Evolutionary conservation across 2,797 vertebrate genomes (phyloP).

Genomic region (Picus viridis): DNA sequence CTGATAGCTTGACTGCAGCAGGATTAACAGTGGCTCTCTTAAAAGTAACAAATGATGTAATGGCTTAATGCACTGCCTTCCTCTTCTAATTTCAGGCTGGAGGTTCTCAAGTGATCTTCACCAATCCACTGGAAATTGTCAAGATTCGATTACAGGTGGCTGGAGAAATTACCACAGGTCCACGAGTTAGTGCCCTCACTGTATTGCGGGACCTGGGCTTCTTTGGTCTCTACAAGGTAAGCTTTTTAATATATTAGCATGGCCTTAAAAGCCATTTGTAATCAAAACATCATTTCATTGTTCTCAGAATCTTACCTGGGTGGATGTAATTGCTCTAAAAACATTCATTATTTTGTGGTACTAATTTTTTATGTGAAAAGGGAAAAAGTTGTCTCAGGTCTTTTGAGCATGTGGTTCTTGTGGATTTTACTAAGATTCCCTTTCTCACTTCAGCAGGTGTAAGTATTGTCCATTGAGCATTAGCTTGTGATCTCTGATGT

Average conservation of each 20-base stretch:
- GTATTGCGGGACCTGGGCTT: conserved; percentile 87
- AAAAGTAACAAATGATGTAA: background rate
- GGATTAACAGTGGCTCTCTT: background rate
- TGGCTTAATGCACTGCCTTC: background rate
- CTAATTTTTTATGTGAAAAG: background rate
- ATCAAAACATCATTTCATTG: background rate
- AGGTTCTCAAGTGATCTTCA: conserved; percentile 92
- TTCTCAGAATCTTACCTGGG: background rate
- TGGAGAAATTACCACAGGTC: conserved; percentile 90
- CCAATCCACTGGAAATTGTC: conserved; percentile 92
- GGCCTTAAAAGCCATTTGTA: background rate
- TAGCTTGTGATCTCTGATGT: background rate
- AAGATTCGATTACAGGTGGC: conserved; percentile 92
- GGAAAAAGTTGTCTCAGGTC: background rate
- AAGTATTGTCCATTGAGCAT: background rate
- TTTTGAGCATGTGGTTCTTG: background rate
- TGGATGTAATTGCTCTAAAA: background rate
- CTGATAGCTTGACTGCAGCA: background rate
- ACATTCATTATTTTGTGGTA: background rate
- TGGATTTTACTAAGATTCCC: background rate
- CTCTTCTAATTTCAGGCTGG: conserved; percentile 81
- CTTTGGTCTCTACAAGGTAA: conserved; percentile 91
- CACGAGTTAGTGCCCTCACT: conserved; percentile 87
- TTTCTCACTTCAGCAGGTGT: background rate
- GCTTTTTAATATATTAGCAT: background rate